Base-by-base conservation (phyloP, 2,113 vertebrate genomes). In the Rattus norvegicus region DNA sequence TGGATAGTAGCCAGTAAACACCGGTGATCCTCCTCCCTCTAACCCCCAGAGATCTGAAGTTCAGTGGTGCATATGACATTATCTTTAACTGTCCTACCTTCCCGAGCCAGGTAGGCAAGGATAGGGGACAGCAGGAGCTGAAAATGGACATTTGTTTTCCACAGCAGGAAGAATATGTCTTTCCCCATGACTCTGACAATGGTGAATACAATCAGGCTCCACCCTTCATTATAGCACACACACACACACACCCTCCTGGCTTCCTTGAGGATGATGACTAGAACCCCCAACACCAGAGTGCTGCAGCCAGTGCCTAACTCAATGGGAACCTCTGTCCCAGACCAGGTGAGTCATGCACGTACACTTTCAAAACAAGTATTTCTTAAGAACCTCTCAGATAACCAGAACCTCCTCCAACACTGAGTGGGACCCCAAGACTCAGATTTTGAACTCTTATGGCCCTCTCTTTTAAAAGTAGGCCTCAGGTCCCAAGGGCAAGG, bases 61-160 rank as follows among this genome's bases (percentile, higher is more conserved):
- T 49, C 19, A 8, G 84, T 33, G 67, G 30, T 87, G 3, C 43
- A 47, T 36, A 28, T 36, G 43, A 17, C 5, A 7, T 33, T 22
- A 52, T 22, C 30, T 19, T 22, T 13, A 80, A 83, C 28, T 28
- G 13, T 59, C 69, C 63, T 52, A 79, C 91, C 49, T 92, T 95
- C 49, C 77, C 28, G 4, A 65, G 4, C 14, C 43, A 49, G 49
- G 7, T 0, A 63, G 84, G 72, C 36, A 16, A 87, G 36, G 49
- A 69, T 75, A 22, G 90, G 1, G 16, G 2, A 2, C 43, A 22
- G n/a, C 5, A 52, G 52, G 19, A 28, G 49, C 39, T 92, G 22
- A 94, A 93, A 14, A 93, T 20, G 5, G 69, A 47, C 47, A 43
- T 96, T 80, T 95, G 47, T 94, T 92, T 94, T 84, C 43, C 17